Evolutionary conservation across 2,888 invertebrate genomes (phyloP).

Genomic region (Spisula subtruncata): DNA sequence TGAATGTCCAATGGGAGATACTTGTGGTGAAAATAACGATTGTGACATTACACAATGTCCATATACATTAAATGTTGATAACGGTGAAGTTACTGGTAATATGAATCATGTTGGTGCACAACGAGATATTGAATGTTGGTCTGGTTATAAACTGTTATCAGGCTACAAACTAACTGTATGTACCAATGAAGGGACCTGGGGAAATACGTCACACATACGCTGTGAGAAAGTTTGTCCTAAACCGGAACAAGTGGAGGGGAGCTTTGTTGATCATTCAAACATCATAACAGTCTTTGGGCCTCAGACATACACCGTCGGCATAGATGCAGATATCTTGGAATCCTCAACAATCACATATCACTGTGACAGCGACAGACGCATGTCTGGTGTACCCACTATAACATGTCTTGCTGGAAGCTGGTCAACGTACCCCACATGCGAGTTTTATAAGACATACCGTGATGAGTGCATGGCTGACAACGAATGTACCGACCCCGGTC

Average conservation of each 20-base stretch:
- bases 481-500: not conserved
- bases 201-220: not conserved
- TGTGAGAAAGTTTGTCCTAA: not conserved
- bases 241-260: not conserved
- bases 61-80: not conserved
- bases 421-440: not conserved
- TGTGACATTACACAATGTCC: not conserved
- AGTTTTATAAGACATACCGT: not conserved
- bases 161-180: not conserved
- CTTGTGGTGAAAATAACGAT: not conserved
- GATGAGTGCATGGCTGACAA: not conserved
- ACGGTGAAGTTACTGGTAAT: not conserved
- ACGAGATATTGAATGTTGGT: slow-evolving; percentile 9
- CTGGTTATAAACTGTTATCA: not conserved
- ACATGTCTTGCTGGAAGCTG: not conserved
- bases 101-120: not conserved
- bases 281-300: not conserved
- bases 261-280: not conserved
- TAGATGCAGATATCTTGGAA: not conserved
- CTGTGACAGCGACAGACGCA: not conserved
- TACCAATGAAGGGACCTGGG: not conserved
- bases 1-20: not conserved
- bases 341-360: not conserved
- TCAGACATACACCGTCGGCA: not conserved
- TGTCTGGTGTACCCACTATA: not conserved